phyloP scores from a whole-genome alignment of 2,888 invertebrate genomes.

The Smittia sp. region DNA sequence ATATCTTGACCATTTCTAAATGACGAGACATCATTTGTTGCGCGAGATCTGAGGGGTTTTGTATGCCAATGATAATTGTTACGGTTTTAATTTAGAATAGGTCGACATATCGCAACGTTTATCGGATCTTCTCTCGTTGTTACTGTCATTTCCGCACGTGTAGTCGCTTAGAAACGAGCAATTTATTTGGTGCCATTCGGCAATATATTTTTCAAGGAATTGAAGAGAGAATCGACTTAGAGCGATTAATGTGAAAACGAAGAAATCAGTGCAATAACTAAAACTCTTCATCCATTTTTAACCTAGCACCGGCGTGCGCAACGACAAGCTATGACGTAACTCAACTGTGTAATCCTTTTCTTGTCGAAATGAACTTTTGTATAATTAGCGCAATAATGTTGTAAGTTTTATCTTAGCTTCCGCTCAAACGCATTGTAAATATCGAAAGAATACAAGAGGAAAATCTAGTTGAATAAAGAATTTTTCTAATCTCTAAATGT shows the following conservation, averaged over 20 bases:
- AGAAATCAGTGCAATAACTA: slow-evolving; percentile 3
- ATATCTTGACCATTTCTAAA: slow-evolving; percentile 33
- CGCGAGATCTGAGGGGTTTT: background rate
- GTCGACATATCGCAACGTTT: slow-evolving; percentile 32
- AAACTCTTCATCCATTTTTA: background rate
- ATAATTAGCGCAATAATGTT: background rate
- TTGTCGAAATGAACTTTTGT: no score
- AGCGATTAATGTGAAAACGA: background rate
- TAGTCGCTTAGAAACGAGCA: background rate
- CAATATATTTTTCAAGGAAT: background rate
- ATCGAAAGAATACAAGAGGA: slow-evolving; percentile 4
- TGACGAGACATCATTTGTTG: background rate
- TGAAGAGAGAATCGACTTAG: no score
- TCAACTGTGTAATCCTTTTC: no score
- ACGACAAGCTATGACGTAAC: slow-evolving; percentile 6
- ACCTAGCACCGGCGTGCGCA: background rate
- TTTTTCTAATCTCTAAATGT: background rate
- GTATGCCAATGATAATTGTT: slow-evolving; percentile 2
- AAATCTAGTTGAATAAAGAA: slow-evolving; percentile 27
- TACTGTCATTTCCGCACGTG: background rate
- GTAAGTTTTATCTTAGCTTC: background rate
- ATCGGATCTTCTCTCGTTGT: background rate
- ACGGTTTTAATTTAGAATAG: slow-evolving; percentile 29
- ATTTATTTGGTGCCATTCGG: slow-evolving; percentile 28
- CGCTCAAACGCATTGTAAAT: background rate